Base-by-base conservation (phyloP, 1,140 invertebrate genomes). In the Cherax quadricarinatus region DNA sequence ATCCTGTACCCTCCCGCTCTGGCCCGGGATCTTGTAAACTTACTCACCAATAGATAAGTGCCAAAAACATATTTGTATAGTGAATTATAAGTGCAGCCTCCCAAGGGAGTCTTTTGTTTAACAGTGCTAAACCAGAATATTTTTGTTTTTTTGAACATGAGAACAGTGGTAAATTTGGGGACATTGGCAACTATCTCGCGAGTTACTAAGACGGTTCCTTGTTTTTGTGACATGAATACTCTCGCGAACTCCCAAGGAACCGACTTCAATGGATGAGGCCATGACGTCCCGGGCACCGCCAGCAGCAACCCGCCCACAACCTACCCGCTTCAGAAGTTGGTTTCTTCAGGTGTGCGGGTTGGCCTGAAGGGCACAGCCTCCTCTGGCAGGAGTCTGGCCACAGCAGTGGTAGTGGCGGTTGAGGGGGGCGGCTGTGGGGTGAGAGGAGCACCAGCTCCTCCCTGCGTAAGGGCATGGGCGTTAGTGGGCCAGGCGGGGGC, bases 401-500 rank as follows among this genome's bases (percentile, higher is more conserved):
- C 91, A 79, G 78, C 85, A 18, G 70, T 83, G 48, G 87, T 88
- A 53, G 83, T 79, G 87, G 86, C 88, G 16, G 91, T 62, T 78
- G 91, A 80, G 80, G 78, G 91, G 62, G 79, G 86, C 18, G 75
- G 87, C 84, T 78, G 87, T 48, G 82, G 93, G 51, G 79, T 93
- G 86, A 85, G 89, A 30, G 92, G 86, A 51, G 60, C 57, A 18
- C 14, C 62, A 24, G 82, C 86, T 49, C 84, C 78, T 66, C 90
- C 85, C 78, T 87, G 75, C 48, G 90, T 73, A 81, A 88, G 81
- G 85, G 88, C 48, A 53, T 80, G 89, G 84, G 89, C 83, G 75
- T 88, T 75, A 53, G 85, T 73, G 51, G 93, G 92, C 93, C 93
- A 94, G 91, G 91, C 85, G 92, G 93, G 93, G 91, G 93, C 93